Evolutionary conservation across 2,888 invertebrate species (phyloP), one percentile per base, ranked within the genome.

Genomic region (Apamea monoglypha): DNA sequence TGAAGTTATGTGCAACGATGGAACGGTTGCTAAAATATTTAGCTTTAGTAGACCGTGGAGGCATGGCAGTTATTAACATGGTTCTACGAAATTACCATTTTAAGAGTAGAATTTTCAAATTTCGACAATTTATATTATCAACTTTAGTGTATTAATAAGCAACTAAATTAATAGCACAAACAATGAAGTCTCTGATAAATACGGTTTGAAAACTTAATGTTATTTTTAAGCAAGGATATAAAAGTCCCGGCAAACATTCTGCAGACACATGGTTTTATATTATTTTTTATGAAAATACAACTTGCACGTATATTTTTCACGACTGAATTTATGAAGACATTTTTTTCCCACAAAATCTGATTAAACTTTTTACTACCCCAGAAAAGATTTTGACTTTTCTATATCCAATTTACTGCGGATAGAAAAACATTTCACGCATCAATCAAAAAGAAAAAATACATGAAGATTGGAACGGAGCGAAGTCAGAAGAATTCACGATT

Each of bases 281-380:
- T 64, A 66, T 76, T 71, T 71, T 71, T 71, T 71, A 76, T 36
- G 61, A 70, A 44, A 70, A 73, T 78, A 78, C 40, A 69, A 16
- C 67, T 68, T 18, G 68, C 59, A 44, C 25, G 44, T 78, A 67
- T 61, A 71, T 84, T 83, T 74, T 83, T 79, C 59, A 74, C 68
- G 80, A 74, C 68, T 44, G 56, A 40, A 79, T 79, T 75, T 83
- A 83, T 83, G 63, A 79, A 84, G 47, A 67, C 1, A 47, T 36
- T 47, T 82, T n/a, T 50, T 63, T 68, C 16, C 25, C 18, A 56
- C 36, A 32, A 73, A 79, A 56, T 36, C 25, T 79, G 71, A 84
- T 83, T 79, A 56, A 74, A 59, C 56, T 68, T 74, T 71, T 74
- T 74, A 74, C 50, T 61, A 67, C 61, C 44, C 32, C 40, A 2